Percentiles rank a stretch among this genome's conserved stretches.
Evolutionary conservation across 2,888 invertebrate species (phyloP).

Genomic region (Maniola hyperantus): DNA sequence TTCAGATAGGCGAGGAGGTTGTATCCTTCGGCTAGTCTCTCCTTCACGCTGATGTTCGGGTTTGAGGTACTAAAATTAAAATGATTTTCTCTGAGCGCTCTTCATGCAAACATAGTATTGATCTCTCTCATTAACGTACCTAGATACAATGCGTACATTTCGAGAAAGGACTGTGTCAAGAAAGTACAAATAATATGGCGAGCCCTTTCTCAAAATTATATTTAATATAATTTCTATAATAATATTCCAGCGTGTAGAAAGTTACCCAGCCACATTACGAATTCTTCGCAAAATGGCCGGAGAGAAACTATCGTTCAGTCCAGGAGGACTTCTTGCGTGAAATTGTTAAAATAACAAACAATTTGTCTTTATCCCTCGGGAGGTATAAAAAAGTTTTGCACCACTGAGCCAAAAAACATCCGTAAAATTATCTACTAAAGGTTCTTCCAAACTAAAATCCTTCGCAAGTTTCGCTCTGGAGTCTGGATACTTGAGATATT

Average conservation of each 20-base stretch:
- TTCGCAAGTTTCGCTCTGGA: conserved; percentile 28
- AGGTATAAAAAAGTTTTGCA: conserved; percentile 36
- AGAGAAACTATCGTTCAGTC: conserved; percentile 16
- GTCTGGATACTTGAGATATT: conserved; percentile 14
- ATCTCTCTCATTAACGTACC: too few species aligned
- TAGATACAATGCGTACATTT: too few species aligned
- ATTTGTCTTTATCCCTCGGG: conserved; percentile 34
- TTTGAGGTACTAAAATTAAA: too few species aligned
- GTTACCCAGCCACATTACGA: background rate
- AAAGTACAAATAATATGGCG: too few species aligned
- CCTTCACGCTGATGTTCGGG: too few species aligned
- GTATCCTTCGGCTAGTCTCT: too few species aligned
- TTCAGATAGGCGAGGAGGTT: too few species aligned
- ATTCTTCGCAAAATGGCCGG: background rate
- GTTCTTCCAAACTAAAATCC: conserved; percentile 33
- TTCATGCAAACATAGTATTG: too few species aligned
- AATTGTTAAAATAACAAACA: conserved; percentile 31
- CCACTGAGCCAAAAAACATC: conserved; percentile 35
- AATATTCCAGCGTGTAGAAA: background rate
- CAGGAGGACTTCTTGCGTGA: conserved; percentile 23
- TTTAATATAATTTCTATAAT: too few species aligned
- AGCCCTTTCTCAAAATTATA: too few species aligned
- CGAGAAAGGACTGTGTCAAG: too few species aligned
- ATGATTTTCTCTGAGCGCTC: too few species aligned
- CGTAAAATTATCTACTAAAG: conserved; percentile 38